Conservation (phyloP, 2,113 vertebrate species). For the Oreochromis spilurus region DNA sequence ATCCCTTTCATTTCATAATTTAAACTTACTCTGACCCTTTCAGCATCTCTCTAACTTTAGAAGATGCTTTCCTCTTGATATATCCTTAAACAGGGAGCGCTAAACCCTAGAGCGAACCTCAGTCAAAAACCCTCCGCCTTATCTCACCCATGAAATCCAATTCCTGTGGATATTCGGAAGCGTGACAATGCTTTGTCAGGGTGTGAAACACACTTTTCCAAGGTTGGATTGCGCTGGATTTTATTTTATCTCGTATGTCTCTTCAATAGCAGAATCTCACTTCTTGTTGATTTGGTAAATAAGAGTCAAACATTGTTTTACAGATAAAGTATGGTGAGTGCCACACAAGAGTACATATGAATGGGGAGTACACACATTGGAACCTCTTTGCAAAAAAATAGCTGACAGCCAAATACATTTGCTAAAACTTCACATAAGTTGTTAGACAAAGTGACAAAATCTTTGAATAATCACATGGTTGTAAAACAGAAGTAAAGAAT, state of each 20-base stretch:
- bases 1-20: not conserved
- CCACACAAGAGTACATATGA: not conserved
- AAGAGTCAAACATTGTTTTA: not conserved
- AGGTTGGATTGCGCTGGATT: not conserved
- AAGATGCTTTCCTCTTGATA: not conserved
- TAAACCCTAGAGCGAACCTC: slow-evolving; percentile 22
- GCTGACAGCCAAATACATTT: not conserved
- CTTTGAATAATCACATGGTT: not conserved
- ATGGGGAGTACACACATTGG: not conserved
- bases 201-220: slow-evolving; percentile 30
- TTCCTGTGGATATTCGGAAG: slow-evolving; percentile 24
- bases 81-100: slow-evolving; percentile 10
- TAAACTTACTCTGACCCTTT: slow-evolving; percentile 18
- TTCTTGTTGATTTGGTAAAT: not conserved
- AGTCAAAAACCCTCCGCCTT: slow-evolving; percentile 24
- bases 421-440: not conserved
- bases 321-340: not conserved
- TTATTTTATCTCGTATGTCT: not conserved
- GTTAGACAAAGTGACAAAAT: not conserved
- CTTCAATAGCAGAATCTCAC: not conserved
- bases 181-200: slow-evolving; percentile 25
- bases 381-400: not conserved
- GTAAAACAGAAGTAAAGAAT: not conserved
- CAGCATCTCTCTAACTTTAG: not conserved
- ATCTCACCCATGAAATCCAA: slow-evolving; percentile 52